These are phyloP conservation scores for Sicus ferrugineus DNA, from an alignment of 2,888 invertebrate species.

Conservation along the genomic window DNA sequence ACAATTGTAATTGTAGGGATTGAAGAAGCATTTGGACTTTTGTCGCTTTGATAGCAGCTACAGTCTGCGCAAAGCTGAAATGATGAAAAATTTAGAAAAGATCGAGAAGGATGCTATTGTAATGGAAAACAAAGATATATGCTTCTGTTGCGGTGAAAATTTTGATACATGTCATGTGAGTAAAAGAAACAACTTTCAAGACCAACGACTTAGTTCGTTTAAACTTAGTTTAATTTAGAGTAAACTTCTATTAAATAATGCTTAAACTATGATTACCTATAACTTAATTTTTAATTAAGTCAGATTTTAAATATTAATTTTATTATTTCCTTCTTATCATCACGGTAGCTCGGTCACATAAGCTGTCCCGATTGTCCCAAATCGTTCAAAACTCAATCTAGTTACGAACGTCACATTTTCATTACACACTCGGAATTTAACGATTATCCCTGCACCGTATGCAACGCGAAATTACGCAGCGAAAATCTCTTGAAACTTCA, in stretches of 20 bases:
- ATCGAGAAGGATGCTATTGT: slow-evolving; percentile 59
- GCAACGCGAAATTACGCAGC: slow-evolving; percentile 73
- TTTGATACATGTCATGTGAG: slow-evolving; percentile 63
- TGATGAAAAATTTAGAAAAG: slow-evolving; percentile 59
- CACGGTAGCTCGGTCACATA: slow-evolving; percentile 63
- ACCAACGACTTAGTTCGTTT: background rate
- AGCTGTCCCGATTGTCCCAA: slow-evolving; percentile 73
- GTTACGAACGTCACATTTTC: slow-evolving; percentile 72
- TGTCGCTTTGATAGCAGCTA: slow-evolving; percentile 60
- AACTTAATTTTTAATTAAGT: too few relatives aligned
- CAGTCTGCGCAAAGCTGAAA: slow-evolving; percentile 55
- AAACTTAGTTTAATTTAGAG: background rate
- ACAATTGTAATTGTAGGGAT: slow-evolving; percentile 46
- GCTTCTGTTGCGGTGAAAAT: slow-evolving; percentile 63
- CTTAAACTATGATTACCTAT: too few relatives aligned
- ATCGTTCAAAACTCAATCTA: slow-evolving; percentile 74
- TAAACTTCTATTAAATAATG: background rate
- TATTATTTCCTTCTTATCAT: slow-evolving; percentile 4
- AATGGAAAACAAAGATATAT: slow-evolving; percentile 60
- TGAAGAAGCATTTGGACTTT: slow-evolving; percentile 59
- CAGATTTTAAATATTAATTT: too few relatives aligned
- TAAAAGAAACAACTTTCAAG: slow-evolving; percentile 14
- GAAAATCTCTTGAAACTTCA: slow-evolving; percentile 72
- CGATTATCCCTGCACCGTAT: slow-evolving; percentile 72
- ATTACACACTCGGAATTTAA: slow-evolving; percentile 75